phyloP scores from a whole-genome alignment of 2,113 vertebrate genomes.

The Dasypus novemcinctus region DNA sequence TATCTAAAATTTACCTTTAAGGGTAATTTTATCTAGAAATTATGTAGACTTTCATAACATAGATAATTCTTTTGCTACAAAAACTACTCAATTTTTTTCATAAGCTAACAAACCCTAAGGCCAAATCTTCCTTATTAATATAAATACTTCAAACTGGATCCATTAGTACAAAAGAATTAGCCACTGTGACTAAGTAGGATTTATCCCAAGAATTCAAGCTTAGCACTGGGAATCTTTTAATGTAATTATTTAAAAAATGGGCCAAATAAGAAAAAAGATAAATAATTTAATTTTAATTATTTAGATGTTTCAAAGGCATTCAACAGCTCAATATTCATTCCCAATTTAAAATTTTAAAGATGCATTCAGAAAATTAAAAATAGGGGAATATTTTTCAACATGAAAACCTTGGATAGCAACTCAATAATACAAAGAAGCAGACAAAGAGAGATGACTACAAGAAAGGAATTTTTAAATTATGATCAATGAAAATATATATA shows the following conservation, averaged over 20 bases:
- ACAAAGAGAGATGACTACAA: not conserved
- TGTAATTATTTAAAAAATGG: conserved; percentile 26
- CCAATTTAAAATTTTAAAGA: not conserved
- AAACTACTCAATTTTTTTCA: not conserved
- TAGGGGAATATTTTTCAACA: not conserved
- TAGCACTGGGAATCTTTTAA: conserved; percentile 24
- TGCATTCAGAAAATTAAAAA: conserved; percentile 31
- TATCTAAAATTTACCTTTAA: not conserved
- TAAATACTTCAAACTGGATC: conserved; percentile 47
- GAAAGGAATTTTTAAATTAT: not conserved
- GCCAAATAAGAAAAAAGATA: conserved; percentile 10
- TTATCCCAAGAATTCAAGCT: conserved; percentile 55
- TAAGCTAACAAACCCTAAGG: not conserved
- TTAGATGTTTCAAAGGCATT: conserved; percentile 35
- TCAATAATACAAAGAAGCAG: not conserved
- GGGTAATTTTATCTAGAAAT: not conserved
- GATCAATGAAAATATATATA: not conserved
- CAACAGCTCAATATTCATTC: not conserved
- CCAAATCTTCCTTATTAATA: conserved; percentile 41
- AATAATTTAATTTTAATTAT: conserved; percentile 41
- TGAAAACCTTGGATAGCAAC: not conserved
- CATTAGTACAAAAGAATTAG: conserved; percentile 45
- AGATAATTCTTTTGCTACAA: not conserved
- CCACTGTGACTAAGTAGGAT: conserved; percentile 11
- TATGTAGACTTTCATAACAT: not conserved